phyloP scores from a whole-genome alignment of 2,113 vertebrate species.

The Malurus alboscapulatus region DNA sequence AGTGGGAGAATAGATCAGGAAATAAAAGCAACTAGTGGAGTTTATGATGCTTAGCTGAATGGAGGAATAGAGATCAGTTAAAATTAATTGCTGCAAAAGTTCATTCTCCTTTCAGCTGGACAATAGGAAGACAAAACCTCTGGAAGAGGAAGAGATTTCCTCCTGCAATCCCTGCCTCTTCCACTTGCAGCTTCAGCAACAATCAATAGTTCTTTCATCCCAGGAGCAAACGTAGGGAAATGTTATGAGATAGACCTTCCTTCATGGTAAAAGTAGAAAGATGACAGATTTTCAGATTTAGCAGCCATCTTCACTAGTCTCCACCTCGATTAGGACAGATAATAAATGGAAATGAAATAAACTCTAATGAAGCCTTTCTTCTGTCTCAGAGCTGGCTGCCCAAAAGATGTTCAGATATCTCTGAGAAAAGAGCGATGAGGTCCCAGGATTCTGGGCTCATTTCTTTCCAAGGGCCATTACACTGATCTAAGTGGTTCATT shows the following conservation, averaged over 20 bases:
- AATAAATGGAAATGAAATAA: neutral
- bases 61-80: neutral
- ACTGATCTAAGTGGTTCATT: neutral
- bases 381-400: neutral
- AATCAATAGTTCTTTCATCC: neutral
- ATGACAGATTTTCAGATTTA: neutral
- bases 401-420: neutral
- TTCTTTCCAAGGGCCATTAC: slow-evolving; percentile 13
- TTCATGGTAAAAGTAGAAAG: neutral
- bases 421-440: neutral
- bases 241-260: neutral
- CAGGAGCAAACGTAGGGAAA: neutral
- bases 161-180: neutral
- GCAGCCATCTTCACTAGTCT: neutral
- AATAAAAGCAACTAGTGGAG: neutral
- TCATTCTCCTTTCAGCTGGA: neutral
- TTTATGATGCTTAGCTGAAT: neutral
- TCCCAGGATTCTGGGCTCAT: neutral
- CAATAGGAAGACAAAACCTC: neutral
- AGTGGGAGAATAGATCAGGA: neutral
- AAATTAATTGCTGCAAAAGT: neutral
- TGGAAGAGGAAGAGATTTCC: neutral
- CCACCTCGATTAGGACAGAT: neutral
- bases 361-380: neutral
- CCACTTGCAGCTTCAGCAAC: neutral